These are phyloP conservation scores for Caenorhabditis inopinata DNA, from an alignment of 1,140 invertebrate genomes.

Conservation along the genomic window DNA sequence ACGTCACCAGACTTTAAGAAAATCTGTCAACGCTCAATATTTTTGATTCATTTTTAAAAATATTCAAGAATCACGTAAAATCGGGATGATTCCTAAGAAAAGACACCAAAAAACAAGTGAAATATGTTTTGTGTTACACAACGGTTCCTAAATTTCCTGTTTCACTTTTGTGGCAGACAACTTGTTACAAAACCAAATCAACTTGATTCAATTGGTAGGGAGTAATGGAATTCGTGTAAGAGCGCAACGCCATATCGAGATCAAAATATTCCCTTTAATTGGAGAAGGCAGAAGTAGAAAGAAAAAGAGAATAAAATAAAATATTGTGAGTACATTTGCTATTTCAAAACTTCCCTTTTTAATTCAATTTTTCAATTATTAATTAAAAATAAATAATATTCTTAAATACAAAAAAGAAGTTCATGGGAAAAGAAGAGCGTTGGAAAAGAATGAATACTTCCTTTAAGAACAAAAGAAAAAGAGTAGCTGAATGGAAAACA, in stretches of 20 bases:
- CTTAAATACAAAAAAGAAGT: too few species aligned
- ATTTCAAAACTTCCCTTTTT: neutral
- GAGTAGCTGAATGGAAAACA: neutral
- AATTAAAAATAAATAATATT: too few species aligned
- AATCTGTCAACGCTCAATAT: too few species aligned
- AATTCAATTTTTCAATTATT: too few species aligned
- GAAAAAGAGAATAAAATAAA: too few species aligned
- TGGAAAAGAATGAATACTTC: neutral
- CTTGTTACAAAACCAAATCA: slow-evolving; percentile 1
- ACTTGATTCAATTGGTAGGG: neutral
- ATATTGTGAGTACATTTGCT: slow-evolving; percentile 11
- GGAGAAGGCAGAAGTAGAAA: too few species aligned
- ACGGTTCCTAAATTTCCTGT: neutral
- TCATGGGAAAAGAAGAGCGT: too few species aligned
- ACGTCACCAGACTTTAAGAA: too few species aligned
- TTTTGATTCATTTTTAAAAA: too few species aligned
- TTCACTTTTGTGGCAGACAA: neutral
- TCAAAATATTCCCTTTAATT: neutral
- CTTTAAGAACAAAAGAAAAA: slow-evolving; percentile 5
- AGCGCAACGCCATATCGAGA: neutral
- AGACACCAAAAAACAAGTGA: too few species aligned
- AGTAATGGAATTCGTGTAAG: neutral
- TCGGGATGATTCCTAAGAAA: neutral
- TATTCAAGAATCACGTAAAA: too few species aligned
- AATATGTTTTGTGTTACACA: neutral